Base-by-base conservation (phyloP, 2,113 vertebrate species). In the Tonatia bakeri region DNA sequence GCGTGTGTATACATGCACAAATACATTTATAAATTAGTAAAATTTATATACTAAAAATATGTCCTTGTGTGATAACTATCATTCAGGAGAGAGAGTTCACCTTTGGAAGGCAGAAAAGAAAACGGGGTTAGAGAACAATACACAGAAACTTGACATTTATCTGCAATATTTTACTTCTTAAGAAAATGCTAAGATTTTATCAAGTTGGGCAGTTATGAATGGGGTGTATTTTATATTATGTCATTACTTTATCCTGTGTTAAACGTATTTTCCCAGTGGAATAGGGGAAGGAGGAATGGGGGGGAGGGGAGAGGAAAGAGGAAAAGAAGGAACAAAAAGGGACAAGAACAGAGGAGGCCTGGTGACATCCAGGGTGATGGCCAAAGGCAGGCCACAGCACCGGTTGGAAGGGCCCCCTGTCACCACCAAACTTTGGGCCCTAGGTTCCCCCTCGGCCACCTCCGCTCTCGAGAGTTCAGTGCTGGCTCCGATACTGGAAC, bases 21-120 rank as follows among this genome's bases (percentile, higher is more conserved):
- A 10, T 47, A 12, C n/a, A 47, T 47, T 47, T 11, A 47, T 10
- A 40, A 75, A 52, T 26, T 65, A 65, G 56, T 93, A 59, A 20
- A 45, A 67, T 95, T 94, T 52, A 52, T 56, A 50, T 85, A 61
- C 45, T 81, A 22, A 82, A 72, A 82, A 61, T 40, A 47, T 90
- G 24, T 79, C 26, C 67, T 16, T 56, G 17, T 7, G 36, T 43
- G 64, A 85, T 45, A 80, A 64, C 61, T 47, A 59, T 67, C 14
- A 43, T 40, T 40, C n/a, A 92, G 76, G 45, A 36, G 28, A 86
- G 45, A 64, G 59, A 67, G 76, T 12, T 84, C 54, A 85, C 7
- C 17, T 86, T 10, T 77, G 88, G 61, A 86, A 85, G 47, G 52
- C 31, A 70, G 79, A 50, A 91, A 67, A 77, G 77, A 20, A 92